phyloP scores from a whole-genome alignment of 2,113 vertebrate species.

The Triplophysa dalaica region DNA sequence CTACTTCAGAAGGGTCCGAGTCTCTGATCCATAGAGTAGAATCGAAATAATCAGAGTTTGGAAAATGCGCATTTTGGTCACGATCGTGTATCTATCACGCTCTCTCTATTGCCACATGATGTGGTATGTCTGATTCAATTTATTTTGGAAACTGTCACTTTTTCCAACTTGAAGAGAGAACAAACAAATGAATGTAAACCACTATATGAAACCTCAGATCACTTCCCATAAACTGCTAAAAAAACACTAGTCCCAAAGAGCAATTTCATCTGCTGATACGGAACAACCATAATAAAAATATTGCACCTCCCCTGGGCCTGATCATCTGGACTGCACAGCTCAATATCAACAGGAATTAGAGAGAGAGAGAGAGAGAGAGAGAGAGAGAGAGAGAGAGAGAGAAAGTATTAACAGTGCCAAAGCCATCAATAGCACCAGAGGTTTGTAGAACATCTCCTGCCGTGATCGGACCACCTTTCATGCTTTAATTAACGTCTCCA shows the following conservation, averaged over 20 bases:
- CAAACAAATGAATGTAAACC: background rate
- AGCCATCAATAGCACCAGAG: background rate
- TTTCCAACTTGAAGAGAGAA: background rate
- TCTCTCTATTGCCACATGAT: background rate
- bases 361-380: background rate
- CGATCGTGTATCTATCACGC: too few species aligned
- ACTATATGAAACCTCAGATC: slow-evolving; percentile 11
- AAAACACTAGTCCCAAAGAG: slow-evolving; percentile 48
- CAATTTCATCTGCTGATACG: slow-evolving; percentile 13
- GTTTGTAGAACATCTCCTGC: background rate
- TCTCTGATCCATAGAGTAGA: too few species aligned
- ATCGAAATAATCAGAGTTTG: too few species aligned
- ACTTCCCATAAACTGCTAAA: slow-evolving; percentile 47
- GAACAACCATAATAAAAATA: slow-evolving; percentile 46
- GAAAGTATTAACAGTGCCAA: background rate
- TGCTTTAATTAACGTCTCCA: slow-evolving; percentile 6
- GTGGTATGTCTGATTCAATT: background rate
- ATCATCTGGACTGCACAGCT: slow-evolving; percentile 51
- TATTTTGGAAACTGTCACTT: background rate
- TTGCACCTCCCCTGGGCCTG: slow-evolving; percentile 45
- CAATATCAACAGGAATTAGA: background rate
- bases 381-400: background rate
- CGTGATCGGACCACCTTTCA: background rate
- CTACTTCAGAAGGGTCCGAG: too few species aligned
- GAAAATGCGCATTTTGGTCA: too few species aligned